Percentiles rank a stretch among this genome's conserved stretches.
phyloP scores from a whole-genome alignment of 2,888 invertebrate genomes.

The Coelinius sp. region DNA sequence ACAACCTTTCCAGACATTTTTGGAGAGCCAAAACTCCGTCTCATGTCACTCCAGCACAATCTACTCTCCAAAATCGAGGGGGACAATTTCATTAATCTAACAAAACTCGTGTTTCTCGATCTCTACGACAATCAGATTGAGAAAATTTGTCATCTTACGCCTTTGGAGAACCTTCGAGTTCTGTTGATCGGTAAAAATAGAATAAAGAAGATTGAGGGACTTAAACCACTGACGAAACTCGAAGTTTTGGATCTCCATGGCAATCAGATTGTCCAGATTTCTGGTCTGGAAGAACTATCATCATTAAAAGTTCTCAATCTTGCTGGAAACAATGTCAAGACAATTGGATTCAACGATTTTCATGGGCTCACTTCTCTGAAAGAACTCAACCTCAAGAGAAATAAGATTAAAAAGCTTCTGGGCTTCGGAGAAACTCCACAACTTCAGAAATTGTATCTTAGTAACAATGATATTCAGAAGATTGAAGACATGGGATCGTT shows the following conservation, averaged over 20 bases:
- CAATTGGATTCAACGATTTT: conserved; percentile 83
- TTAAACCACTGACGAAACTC: conserved; percentile 80
- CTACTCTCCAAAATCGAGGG: conserved; percentile 84
- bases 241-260: conserved; percentile 95
- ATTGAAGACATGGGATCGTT: conserved; percentile 90
- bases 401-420: conserved; percentile 83
- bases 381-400: conserved; percentile 91
- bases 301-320: conserved; percentile 92
- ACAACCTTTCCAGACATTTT: conserved; percentile 87
- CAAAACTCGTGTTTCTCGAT: conserved; percentile 91
- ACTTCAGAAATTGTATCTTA: conserved; percentile 85
- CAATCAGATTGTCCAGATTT: conserved; percentile 86
- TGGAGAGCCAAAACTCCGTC: conserved; percentile 84
- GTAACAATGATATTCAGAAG: conserved; percentile 84
- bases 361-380: conserved; percentile 83
- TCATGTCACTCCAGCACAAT: conserved; percentile 94
- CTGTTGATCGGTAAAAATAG: conserved; percentile 93
- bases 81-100: conserved; percentile 73
- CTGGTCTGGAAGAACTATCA: conserved; percentile 78
- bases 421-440: conserved; percentile 86
- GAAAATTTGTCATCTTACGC: conserved; percentile 83
- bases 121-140: conserved; percentile 96
- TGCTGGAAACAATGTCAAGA: conserved; percentile 90
- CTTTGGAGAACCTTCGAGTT: conserved; percentile 85
- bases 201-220: conserved; percentile 84